Conservation (phyloP, 2,797 vertebrate species). For the Alca torda region DNA sequence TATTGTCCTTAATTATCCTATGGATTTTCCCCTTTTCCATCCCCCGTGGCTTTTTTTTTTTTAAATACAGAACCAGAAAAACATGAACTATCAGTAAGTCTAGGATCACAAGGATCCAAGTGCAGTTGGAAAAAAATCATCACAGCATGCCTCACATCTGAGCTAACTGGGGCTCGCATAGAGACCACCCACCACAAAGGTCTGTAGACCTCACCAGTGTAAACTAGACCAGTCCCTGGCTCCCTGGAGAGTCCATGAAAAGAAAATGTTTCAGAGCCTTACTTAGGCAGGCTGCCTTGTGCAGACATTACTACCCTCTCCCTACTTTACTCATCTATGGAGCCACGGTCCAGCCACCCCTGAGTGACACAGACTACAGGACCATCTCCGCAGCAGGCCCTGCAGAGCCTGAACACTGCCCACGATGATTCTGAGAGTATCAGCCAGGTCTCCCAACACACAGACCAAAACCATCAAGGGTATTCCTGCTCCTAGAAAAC, state of each 20-base stretch:
- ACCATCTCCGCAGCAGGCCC: not conserved
- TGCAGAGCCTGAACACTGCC: not conserved
- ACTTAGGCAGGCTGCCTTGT: not conserved
- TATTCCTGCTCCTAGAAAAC: not conserved
- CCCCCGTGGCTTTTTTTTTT: not conserved
- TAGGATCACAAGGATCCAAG: not conserved
- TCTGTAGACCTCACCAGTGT: not conserved
- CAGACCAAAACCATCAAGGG: not conserved
- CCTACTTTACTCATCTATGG: not conserved
- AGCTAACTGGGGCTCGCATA: not conserved
- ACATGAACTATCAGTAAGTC: not conserved
- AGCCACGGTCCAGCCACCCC: not conserved
- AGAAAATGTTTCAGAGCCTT: not conserved
- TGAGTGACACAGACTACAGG: not conserved
- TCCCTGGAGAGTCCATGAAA: not conserved
- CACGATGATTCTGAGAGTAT: rapidly evolving
- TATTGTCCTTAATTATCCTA: constrained; percentile 63
- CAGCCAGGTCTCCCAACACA: not conserved
- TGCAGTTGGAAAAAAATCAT: not conserved
- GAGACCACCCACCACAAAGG: constrained; percentile 27
- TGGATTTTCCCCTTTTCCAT: constrained; percentile 52
- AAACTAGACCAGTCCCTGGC: not conserved
- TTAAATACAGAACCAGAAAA: constrained; percentile 3
- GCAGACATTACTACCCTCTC: not conserved
- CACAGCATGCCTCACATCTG: not conserved